Evolutionary conservation across 2,888 invertebrate species (phyloP).

Genomic region (Dasysyrphus tricinctus): DNA sequence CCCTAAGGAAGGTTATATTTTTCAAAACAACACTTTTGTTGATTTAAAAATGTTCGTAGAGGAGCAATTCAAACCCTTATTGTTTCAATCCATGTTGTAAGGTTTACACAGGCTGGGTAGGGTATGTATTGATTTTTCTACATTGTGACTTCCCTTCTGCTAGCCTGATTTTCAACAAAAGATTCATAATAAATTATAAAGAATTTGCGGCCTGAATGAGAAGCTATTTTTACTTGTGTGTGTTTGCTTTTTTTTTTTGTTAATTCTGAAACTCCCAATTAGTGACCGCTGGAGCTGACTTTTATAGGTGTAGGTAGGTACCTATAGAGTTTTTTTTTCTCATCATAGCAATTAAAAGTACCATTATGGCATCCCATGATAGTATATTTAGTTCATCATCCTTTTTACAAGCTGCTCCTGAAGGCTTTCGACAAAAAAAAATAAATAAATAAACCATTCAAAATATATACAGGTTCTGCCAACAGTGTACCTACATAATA

Average conservation of each 20-base stretch:
- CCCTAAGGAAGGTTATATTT: conserved; percentile 2
- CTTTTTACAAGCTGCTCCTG: conserved; percentile 21
- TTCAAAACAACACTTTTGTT: neutral
- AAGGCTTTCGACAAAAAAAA: conserved; percentile 3
- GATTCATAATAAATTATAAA: conserved; percentile 17
- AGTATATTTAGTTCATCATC: conserved; percentile 33
- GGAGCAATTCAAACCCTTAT: conserved; percentile 1
- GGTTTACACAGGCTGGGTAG: neutral
- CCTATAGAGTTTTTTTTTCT: neutral
- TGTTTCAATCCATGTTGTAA: neutral
- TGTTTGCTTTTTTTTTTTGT: neutral
- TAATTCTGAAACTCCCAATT: conserved; percentile 30
- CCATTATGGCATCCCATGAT: conserved; percentile 24
- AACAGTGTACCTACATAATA: neutral
- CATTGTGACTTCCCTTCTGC: conserved; percentile 19
- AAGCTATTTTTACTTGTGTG: neutral
- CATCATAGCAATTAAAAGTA: conserved; percentile 32
- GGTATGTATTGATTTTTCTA: conserved; percentile 15
- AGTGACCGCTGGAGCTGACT: conserved; percentile 40
- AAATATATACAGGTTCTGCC: conserved; percentile 12
- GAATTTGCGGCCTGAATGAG: conserved; percentile 14
- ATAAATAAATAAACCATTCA: neutral
- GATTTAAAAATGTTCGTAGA: neutral
- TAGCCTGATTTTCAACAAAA: conserved; percentile 21
- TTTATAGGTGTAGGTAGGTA: too few species aligned